Evolutionary conservation across 2,113 vertebrate genomes (phyloP).

Genomic region (Nerophis lumbriciformis): DNA sequence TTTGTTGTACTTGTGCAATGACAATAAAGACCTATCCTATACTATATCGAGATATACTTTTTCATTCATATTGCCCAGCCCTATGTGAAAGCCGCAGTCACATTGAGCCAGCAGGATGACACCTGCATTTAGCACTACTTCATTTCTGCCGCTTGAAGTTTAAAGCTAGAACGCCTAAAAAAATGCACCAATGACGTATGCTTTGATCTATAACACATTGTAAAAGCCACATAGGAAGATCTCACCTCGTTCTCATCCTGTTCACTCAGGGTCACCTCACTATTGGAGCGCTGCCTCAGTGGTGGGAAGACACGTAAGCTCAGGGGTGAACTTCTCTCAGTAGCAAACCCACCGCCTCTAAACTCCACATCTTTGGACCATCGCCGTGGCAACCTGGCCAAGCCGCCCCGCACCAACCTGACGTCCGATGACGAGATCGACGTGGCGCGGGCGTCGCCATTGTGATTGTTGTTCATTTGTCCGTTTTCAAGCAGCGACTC

Average conservation of each 20-base stretch:
- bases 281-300: constrained; percentile 83
- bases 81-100: too few species aligned
- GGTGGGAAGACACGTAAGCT: constrained; percentile 66
- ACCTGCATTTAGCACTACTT: too few species aligned
- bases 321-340: constrained; percentile 67
- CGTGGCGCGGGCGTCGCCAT: constrained; percentile 33
- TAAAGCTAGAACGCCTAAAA: too few species aligned
- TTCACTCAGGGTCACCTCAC: constrained; percentile 88
- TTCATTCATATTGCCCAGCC: too few species aligned
- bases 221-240: background rate
- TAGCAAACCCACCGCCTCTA: constrained; percentile 70
- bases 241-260: constrained; percentile 75
- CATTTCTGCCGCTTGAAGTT: too few species aligned
- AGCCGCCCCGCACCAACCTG: constrained; percentile 48
- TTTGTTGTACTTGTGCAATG: too few species aligned
- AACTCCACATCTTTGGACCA: constrained; percentile 83
- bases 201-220: too few species aligned
- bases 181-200: too few species aligned
- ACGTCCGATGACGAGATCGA: constrained; percentile 41
- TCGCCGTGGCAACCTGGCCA: constrained; percentile 66
- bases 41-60: too few species aligned
- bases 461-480: constrained; percentile 55
- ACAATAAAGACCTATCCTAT: too few species aligned
- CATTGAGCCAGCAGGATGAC: too few species aligned
- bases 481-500: constrained; percentile 70